Conservation (phyloP, 2,113 vertebrate species). For the Solenodon paradoxus region DNA sequence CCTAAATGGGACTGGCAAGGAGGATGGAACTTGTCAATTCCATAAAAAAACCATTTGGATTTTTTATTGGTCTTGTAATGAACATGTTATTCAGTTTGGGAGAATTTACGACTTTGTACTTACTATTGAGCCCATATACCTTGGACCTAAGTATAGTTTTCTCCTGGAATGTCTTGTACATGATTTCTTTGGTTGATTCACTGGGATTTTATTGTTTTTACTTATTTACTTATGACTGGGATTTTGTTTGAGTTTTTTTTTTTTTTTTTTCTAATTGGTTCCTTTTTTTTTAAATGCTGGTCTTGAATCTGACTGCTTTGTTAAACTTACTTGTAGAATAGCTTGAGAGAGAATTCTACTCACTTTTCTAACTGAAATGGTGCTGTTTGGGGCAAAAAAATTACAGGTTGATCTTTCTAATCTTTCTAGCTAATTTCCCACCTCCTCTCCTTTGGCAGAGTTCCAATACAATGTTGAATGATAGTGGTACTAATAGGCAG, state of each 20-base stretch:
- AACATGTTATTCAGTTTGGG: not conserved
- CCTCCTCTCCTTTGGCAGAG: not conserved
- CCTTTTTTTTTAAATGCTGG: not conserved
- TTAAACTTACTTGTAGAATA: not conserved
- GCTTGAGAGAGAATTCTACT: not conserved
- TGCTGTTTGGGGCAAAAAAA: not conserved
- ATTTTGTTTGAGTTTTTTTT: not conserved
- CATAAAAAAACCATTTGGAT: not conserved
- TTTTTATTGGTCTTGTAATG: not conserved
- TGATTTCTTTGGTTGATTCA: not conserved
- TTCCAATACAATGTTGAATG: not conserved
- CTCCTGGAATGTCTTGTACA: not conserved
- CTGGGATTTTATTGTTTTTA: not conserved
- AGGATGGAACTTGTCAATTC: not conserved
- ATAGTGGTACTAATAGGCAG: not conserved
- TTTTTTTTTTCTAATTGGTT: not conserved
- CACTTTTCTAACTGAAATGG: not conserved
- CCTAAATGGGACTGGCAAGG: not conserved
- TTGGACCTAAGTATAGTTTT: not conserved
- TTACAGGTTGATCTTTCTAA: not conserved
- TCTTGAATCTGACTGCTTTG: not conserved
- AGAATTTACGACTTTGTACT: not conserved
- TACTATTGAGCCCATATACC: not conserved
- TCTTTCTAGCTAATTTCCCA: not conserved
- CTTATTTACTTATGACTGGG: not conserved